Base-by-base conservation (phyloP, 2,888 invertebrate species). In the Phasia obesa region DNA sequence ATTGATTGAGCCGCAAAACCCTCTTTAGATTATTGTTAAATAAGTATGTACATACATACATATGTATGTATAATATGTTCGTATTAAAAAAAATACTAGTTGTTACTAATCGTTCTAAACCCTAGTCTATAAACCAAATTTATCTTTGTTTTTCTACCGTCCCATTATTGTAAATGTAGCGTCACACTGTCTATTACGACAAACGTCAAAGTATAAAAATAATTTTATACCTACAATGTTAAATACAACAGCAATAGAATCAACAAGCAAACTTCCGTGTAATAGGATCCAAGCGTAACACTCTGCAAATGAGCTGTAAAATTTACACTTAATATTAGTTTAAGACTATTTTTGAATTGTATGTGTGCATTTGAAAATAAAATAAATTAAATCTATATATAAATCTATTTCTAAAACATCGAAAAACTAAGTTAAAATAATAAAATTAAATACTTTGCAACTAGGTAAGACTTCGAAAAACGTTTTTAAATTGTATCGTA, bases 1-100 rank as follows among this genome's bases (percentile, higher is more conserved):
- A 60, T 88, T 88, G 15, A 90, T 91, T 89, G 90, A 90, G 90
- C 90, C 88, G 85, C 84, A 84, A 75, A 78, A 76, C 59, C 67
- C 74, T 27, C 60, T 55, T 75, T 59, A 67, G 49, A 75, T 59
- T 49, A 65, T 55, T 11, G 25, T 55, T 70, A 31, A 31, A 47
- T 47, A 47, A 1, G 2, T n/a, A 13, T 42, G 13, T n/a, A 42
- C 13, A 2, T 42, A 42, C 11, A 42, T 42, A 42, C 13, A 42
- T 27, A 27, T 27, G 27, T 27, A 38, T n/a, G 7, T 38, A 35
- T n/a, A 47, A 57, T 38, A 53, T 4, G 13, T 49, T 38, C 17
- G 51, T 19, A 60, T 38, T n/a, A 44, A 60, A 49, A 59, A 60
- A 65, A 67, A 53, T 60, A 51, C n/a, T 31, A 53, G 60, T 77